phyloP scores from a whole-genome alignment of 2,888 invertebrate species.

The Lordiphosa andalusiaca region DNA sequence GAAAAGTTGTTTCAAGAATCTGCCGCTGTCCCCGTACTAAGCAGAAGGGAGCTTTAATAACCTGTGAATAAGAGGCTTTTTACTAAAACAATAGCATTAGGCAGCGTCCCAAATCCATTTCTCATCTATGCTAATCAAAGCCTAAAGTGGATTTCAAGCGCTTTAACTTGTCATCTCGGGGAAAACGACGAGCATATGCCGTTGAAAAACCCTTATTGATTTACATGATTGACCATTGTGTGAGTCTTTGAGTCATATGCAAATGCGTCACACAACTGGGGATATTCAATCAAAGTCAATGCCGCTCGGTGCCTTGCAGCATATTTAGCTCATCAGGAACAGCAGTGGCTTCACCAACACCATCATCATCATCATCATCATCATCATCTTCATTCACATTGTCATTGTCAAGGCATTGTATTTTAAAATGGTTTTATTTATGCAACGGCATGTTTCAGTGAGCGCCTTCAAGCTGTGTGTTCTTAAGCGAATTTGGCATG shows the following conservation, averaged over 20 bases:
- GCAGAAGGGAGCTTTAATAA: too few relatives aligned
- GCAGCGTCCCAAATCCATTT: too few relatives aligned
- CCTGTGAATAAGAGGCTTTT: too few relatives aligned
- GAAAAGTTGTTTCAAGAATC: too few relatives aligned
- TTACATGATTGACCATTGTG: slow-evolving; percentile 33
- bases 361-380: slow-evolving; percentile 12
- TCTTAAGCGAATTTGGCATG: slow-evolving; percentile 68
- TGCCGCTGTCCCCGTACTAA: too few relatives aligned
- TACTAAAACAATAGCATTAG: too few relatives aligned
- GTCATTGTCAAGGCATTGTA: slow-evolving; percentile 36
- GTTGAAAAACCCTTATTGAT: slow-evolving; percentile 4
- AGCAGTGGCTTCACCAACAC: slow-evolving; percentile 5
- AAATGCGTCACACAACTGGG: slow-evolving; percentile 44
- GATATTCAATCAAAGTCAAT: slow-evolving; percentile 43
- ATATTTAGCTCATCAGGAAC: slow-evolving; percentile 8
- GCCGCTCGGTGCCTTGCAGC: slow-evolving; percentile 12
- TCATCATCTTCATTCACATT: slow-evolving; percentile 27
- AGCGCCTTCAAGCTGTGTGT: slow-evolving; percentile 47
- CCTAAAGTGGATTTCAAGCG: too few relatives aligned
- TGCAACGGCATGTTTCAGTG: slow-evolving; percentile 66
- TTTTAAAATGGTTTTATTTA: slow-evolving; percentile 68
- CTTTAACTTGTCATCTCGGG: too few relatives aligned
- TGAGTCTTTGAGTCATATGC: slow-evolving; percentile 51
- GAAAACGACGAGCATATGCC: background rate
- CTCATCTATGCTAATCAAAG: too few relatives aligned